Evolutionary conservation across 2,888 invertebrate species (phyloP), one percentile per base, ranked within the genome.

Genomic region (Alentia gelatinosa): DNA sequence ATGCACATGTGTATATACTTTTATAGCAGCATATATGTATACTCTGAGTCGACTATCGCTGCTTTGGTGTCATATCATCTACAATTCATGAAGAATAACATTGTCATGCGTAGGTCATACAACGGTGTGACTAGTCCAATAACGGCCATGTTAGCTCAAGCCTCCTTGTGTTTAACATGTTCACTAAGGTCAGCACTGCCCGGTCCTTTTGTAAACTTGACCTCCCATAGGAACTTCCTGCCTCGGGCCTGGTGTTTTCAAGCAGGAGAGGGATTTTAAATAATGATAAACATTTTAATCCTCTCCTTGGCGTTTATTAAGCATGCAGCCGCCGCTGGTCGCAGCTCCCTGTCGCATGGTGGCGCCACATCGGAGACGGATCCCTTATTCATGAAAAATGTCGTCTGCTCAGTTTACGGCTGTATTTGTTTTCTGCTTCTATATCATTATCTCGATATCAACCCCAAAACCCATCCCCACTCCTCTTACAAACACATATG

Each of bases 31-130:
- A n/a, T n/a, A n/a, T n/a, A n/a, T n/a, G n/a, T n/a, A n/a, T n/a
- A n/a, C n/a, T n/a, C n/a, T n/a, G n/a, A n/a, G n/a, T n/a, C n/a
- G n/a, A n/a, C n/a, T n/a, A n/a, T n/a, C n/a, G n/a, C n/a, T n/a
- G n/a, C n/a, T n/a, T n/a, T n/a, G n/a, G n/a, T n/a, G n/a, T n/a
- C n/a, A n/a, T n/a, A n/a, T 35, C 39, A 83, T 83, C 26, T 83
- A 83, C 83, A 83, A 83, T 83, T 83, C 83, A 83, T 83, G 83
- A 83, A 83, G 83, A 83, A 83, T 83, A 83, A 83, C 83, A 56
- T 83, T 40, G 83, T 37, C 83, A 83, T 83, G 83, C 83, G 15
- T 35, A 39, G 40, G 7, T 4, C n/a, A 26, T 15, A 35, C 23
- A 83, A 3, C 39, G 39, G 26, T 30, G n/a, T 26, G 39, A 56